A percentile compares a stretch with the other conserved stretches of the same genome.
phyloP scores from a whole-genome alignment of 2,888 invertebrate species.

The Lysandra bellargus region DNA sequence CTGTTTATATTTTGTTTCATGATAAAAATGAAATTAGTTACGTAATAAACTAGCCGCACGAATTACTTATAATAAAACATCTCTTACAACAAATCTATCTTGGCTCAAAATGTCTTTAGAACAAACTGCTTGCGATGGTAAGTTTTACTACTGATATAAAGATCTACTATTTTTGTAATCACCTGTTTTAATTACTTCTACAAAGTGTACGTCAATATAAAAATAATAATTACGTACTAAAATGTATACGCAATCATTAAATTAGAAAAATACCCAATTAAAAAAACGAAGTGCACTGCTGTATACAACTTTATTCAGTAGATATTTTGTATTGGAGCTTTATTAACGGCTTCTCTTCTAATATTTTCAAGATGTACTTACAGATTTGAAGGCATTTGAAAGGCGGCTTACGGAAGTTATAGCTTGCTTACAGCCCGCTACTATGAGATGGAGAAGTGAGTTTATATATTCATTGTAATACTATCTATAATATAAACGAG shows the following conservation, averaged over 20 bases:
- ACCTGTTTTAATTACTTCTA: not conserved
- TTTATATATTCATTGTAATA: slow-evolving; percentile 41
- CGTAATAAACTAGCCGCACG: not conserved
- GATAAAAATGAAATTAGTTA: not conserved
- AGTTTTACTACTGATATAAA: slow-evolving; percentile 42
- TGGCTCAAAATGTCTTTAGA: slow-evolving; percentile 85
- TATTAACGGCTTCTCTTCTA: slow-evolving; percentile 35
- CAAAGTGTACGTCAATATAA: not conserved
- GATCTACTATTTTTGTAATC: not conserved
- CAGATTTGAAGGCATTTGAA: slow-evolving; percentile 98
- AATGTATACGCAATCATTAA: not conserved
- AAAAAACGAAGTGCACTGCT: slow-evolving; percentile 32
- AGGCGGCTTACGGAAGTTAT: slow-evolving; percentile 98
- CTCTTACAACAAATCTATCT: not conserved
- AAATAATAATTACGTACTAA: not conserved
- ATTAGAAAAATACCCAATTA: not conserved
- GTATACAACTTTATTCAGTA: not conserved
- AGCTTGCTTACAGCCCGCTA: slow-evolving; percentile 95
- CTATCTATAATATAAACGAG: not conserved
- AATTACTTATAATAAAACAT: not conserved
- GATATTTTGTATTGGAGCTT: slow-evolving; percentile 31
- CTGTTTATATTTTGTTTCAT: not conserved
- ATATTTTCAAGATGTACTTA: slow-evolving; percentile 56
- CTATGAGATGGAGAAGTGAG: slow-evolving; percentile 97
- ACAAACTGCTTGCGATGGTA: slow-evolving; percentile 96